Percentiles rank a stretch among this genome's conserved stretches.
Conservation (phyloP, 1,140 invertebrate genomes). For the Hycleus cichorii region DNA sequence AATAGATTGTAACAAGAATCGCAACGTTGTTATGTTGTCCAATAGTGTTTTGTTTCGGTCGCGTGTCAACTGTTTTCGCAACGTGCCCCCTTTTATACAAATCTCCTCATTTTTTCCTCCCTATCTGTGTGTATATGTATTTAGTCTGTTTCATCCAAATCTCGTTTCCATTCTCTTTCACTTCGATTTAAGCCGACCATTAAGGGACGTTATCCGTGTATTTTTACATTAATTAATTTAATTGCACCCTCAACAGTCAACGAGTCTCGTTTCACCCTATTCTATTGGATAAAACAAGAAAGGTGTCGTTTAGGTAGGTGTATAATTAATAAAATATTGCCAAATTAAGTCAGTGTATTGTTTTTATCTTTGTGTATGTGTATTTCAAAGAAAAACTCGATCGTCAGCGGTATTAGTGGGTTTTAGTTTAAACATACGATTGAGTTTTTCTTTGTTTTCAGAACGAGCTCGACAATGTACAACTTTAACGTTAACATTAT, state of each 20-base stretch:
- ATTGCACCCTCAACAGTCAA: conserved; percentile 2
- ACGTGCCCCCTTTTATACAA: conserved; percentile 9
- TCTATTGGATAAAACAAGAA: no score
- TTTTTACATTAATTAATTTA: conserved; percentile 4
- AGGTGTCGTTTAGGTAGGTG: no score
- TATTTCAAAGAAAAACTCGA: background rate
- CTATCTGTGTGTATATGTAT: background rate
- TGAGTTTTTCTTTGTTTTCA: conserved; percentile 27
- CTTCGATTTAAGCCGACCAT: background rate
- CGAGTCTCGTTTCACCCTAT: background rate
- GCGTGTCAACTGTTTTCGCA: conserved; percentile 14
- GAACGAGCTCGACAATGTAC: conserved; percentile 4
- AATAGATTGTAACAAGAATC: conserved; percentile 5
- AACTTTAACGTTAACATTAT: conserved; percentile 6
- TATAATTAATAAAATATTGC: no score
- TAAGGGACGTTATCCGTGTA: background rate
- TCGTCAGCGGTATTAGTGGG: conserved; percentile 3
- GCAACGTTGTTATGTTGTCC: conserved; percentile 11
- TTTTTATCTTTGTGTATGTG: no score
- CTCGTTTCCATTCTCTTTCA: background rate
- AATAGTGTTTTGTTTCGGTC: conserved; percentile 9
- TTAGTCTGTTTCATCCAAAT: background rate
- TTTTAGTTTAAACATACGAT: conserved; percentile 27
- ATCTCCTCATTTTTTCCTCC: background rate
- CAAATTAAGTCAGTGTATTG: no score